phyloP scores from a whole-genome alignment of 2,113 vertebrate species.

The Cryptotis parvus region DNA sequence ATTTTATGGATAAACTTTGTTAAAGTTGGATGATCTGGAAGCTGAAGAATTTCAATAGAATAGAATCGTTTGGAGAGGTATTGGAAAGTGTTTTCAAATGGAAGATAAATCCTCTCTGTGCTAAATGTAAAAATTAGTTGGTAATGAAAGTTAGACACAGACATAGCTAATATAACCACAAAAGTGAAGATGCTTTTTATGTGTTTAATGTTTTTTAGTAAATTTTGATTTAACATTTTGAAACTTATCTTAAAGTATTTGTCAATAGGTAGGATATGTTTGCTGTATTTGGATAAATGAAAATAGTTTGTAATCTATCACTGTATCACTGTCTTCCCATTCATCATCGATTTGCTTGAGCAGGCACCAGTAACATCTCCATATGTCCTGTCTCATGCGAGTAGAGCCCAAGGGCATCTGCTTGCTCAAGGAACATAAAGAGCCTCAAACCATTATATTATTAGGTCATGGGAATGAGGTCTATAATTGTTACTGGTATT shows the following conservation, averaged over 20 bases:
- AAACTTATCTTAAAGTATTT: slow-evolving; percentile 40
- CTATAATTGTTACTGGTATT: too few relatives aligned
- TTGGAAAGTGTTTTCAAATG: background rate
- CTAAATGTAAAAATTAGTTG: slow-evolving; percentile 30
- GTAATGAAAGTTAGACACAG: background rate
- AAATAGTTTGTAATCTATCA: background rate
- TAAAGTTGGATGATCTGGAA: slow-evolving; percentile 9
- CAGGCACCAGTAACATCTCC: too few relatives aligned
- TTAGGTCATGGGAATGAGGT: too few relatives aligned
- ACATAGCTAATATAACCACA: background rate
- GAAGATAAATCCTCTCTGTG: background rate
- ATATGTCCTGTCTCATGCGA: too few relatives aligned
- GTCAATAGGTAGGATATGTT: slow-evolving; percentile 8
- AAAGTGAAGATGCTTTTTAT: slow-evolving; percentile 5
- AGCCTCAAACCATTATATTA: too few relatives aligned
- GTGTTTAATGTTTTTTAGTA: background rate
- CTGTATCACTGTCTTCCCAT: too few relatives aligned
- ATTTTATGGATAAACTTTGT: slow-evolving; percentile 43
- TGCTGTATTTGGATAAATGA: slow-evolving; percentile 7
- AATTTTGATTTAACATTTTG: slow-evolving; percentile 36
- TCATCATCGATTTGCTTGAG: too few relatives aligned
- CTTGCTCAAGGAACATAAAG: too few relatives aligned
- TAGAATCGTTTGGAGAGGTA: background rate
- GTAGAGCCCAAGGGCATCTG: too few relatives aligned
- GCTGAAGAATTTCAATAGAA: slow-evolving; percentile 29